Evolutionary conservation across 2,797 vertebrate genomes (phyloP), one percentile per base, ranked within the genome.

Genomic region (Rousettus madagascariensis): DNA sequence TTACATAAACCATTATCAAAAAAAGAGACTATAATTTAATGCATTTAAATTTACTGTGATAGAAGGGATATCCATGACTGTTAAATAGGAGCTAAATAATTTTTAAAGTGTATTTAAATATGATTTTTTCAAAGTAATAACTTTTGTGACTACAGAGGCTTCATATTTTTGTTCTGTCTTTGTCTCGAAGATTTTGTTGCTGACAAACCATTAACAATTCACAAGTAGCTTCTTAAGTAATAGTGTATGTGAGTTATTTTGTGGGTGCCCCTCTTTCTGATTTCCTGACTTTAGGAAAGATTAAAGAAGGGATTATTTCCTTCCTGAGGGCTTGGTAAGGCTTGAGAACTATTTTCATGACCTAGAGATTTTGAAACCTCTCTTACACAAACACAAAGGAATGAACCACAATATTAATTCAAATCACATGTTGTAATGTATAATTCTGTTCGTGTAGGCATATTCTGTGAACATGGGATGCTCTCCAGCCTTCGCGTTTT

Each of bases 221-320:
- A 83, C 30, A 72, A 90, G 12, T 26, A 84, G 57, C 28, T 71
- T 92, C 59, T 74, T 72, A 66, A 85, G 41, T 6, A 65, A 38
- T 33, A 59, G 53, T 43, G 30, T 30, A 5, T 77, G 0, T 2
- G 33, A 28, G 17, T 83, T 55, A 61, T 78, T 95, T 89, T 92
- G 65, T 69, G 24, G 88, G 33, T 71, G 55, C 7, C 65, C 30
- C 41, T 88, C 15, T 36, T 7, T 85, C 92, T 85, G 61, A 9
- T 91, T 96, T 88, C 38, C 84, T 78, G n/a, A 75, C 30, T 80
- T 90, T 26, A 72, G 68, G 38, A 57, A 92, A 95, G 43, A 90
- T 77, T 15, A 86, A 68, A 74, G 38, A 71, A 78, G 55, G 30
- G 11, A 65, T 92, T 86, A 68, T 86, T 85, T 33, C 55, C 30